These are phyloP conservation scores for Aphidius colemani DNA, from an alignment of 2,888 invertebrate genomes.

Conservation along the genomic window DNA sequence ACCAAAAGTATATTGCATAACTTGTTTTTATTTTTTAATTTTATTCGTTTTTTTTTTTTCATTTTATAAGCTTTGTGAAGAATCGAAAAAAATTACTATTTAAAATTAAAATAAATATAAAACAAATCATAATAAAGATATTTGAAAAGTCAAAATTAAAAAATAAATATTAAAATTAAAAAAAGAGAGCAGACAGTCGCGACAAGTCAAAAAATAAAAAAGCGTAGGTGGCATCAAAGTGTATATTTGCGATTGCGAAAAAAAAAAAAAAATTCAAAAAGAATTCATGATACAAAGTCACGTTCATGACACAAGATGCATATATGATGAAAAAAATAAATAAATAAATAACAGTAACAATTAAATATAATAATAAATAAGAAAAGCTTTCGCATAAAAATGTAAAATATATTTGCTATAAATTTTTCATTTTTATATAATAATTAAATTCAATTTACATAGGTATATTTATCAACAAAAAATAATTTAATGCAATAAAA, in stretches of 20 bases:
- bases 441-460: neutral
- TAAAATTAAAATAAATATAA: neutral
- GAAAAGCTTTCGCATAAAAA: no score
- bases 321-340: neutral
- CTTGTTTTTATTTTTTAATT: neutral
- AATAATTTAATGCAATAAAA: neutral
- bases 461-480: neutral
- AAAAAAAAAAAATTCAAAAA: slow-evolving; percentile 45
- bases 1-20: neutral
- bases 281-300: slow-evolving; percentile 61
- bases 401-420: neutral
- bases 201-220: neutral
- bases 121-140: slow-evolving; percentile 3
- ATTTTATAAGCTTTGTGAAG: neutral
- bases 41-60: neutral
- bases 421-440: neutral
- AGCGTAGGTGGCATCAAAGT: slow-evolving; percentile 19
- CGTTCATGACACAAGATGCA: slow-evolving; percentile 39
- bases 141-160: neutral
- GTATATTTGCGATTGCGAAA: slow-evolving; percentile 38
- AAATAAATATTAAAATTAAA: neutral
- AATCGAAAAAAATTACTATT: neutral
- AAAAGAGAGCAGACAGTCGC: no score
- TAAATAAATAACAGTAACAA: no score
- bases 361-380: no score